Evolutionary conservation across 2,888 invertebrate species (phyloP).

Genomic region (Minunthozetes semirufus): DNA sequence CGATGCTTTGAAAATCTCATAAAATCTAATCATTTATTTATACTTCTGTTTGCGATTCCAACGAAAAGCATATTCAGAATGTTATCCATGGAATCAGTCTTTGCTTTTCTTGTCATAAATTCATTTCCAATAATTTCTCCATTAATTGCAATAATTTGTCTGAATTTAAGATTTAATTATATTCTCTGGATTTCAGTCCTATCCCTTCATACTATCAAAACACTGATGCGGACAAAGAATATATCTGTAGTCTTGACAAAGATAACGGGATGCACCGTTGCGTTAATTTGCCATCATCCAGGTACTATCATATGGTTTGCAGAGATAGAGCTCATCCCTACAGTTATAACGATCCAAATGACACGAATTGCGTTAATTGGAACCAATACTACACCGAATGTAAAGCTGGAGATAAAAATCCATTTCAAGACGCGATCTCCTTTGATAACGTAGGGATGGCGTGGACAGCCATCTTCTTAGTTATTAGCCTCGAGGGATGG

Average conservation of each 20-base stretch:
- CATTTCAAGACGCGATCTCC: constrained; percentile 97
- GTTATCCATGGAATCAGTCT: too few relatives aligned
- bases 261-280: constrained; percentile 93
- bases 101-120: too few relatives aligned
- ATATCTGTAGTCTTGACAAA: constrained; percentile 87
- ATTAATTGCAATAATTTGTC: background rate
- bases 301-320: constrained; percentile 66
- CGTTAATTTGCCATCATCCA: constrained; percentile 67
- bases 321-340: constrained; percentile 62
- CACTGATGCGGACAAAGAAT: constrained; percentile 62
- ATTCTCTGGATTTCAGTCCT: constrained; percentile 46
- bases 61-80: too few relatives aligned
- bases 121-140: too few relatives aligned
- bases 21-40: too few relatives aligned
- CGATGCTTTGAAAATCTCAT: too few relatives aligned
- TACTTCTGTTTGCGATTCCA: too few relatives aligned
- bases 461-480: constrained; percentile 95
- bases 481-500: constrained; percentile 99
- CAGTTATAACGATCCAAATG: constrained; percentile 45
- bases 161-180: background rate
- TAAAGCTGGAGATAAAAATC: constrained; percentile 84
- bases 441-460: constrained; percentile 99
- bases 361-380: constrained; percentile 89
- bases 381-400: constrained; percentile 97
- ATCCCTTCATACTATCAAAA: constrained; percentile 67